Conservation (phyloP, 53 echinoderm and acorn worm genomes). For the Luidia sarsii region DNA sequence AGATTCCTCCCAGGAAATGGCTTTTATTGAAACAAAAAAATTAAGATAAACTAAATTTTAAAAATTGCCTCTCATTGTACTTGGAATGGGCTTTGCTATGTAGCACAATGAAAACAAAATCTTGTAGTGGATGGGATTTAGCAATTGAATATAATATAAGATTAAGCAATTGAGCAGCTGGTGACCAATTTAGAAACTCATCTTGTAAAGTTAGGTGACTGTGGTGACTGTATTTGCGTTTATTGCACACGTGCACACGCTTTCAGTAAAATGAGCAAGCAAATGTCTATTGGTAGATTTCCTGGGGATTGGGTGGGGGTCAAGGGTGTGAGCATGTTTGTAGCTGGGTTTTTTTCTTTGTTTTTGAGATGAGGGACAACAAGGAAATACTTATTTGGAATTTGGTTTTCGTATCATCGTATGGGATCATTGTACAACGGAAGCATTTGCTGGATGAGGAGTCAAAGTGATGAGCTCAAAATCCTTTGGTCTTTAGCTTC, state of each 20-base stretch:
- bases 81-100: background rate
- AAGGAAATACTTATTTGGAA: too few relatives aligned
- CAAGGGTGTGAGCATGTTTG: conserved; percentile 1
- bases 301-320: background rate
- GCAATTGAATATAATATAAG: conserved; percentile 15
- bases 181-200: conserved; percentile 39
- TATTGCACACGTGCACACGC: conserved; percentile 17
- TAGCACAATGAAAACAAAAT: conserved; percentile 7
- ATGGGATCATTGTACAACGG: too few relatives aligned
- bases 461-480: too few relatives aligned
- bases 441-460: too few relatives aligned
- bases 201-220: conserved; percentile 36
- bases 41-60: too few relatives aligned
- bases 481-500: too few relatives aligned
- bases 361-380: conserved; percentile 1
- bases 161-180: conserved; percentile 44
- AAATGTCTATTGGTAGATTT: background rate
- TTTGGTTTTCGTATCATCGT: too few relatives aligned
- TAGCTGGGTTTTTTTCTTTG: background rate
- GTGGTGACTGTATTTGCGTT: conserved; percentile 8
- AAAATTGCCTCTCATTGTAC: background rate
- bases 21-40: too few relatives aligned
- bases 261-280: background rate
- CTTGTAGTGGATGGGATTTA: conserved; percentile 39
- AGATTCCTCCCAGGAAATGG: too few relatives aligned